These are phyloP conservation scores for Drosophila lowei DNA, from an alignment of 1,140 invertebrate species.

Conservation along the genomic window DNA sequence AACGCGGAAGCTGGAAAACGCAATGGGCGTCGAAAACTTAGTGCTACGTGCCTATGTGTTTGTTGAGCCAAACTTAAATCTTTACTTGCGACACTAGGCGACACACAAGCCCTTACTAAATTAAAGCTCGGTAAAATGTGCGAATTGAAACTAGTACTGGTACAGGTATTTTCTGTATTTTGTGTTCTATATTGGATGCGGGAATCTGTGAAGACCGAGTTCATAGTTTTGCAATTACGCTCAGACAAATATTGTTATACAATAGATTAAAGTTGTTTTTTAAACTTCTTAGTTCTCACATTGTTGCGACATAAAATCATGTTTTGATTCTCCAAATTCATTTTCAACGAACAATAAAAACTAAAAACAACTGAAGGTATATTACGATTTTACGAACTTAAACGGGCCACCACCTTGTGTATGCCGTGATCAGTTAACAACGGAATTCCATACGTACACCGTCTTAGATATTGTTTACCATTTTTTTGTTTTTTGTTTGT, in stretches of 20 bases:
- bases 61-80: background rate
- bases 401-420: slow-evolving; percentile 61
- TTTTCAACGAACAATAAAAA: slow-evolving; percentile 5
- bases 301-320: background rate
- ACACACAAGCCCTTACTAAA: slow-evolving; percentile 43
- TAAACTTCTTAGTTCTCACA: slow-evolving; percentile 44
- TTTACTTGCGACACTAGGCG: background rate
- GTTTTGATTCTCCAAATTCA: slow-evolving; percentile 10
- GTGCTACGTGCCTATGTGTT: background rate
- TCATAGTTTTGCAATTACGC: background rate
- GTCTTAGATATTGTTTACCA: slow-evolving; percentile 3
- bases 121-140: slow-evolving; percentile 65
- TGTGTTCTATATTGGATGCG: no score
- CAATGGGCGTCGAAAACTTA: background rate
- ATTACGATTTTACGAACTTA: slow-evolving; percentile 23
- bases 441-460: slow-evolving; percentile 22
- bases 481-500: slow-evolving; percentile 30
- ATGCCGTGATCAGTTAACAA: slow-evolving; percentile 34
- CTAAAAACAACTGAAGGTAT: slow-evolving; percentile 2
- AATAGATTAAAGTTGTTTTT: background rate
- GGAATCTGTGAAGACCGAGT: background rate
- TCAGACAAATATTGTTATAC: background rate
- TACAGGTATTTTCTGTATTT: no score
- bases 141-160: slow-evolving; percentile 13
- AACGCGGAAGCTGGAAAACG: no score